Percentiles rank a stretch among this genome's conserved stretches.
phyloP scores from a whole-genome alignment of 1,140 invertebrate genomes.

The Nixonia krombeini region DNA sequence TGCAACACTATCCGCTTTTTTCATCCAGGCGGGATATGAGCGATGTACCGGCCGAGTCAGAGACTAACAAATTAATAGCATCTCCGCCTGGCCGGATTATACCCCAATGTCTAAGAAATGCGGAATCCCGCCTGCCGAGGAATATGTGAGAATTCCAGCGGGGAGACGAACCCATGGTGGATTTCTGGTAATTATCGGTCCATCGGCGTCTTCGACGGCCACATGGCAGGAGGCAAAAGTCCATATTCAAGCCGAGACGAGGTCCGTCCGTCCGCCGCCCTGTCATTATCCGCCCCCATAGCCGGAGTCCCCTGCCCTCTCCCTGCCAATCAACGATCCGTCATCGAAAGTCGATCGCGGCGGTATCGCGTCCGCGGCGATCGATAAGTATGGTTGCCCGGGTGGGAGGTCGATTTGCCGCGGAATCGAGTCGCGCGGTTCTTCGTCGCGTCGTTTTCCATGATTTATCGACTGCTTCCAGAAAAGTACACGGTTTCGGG shows the following conservation, averaged over 20 bases:
- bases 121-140: too few species aligned
- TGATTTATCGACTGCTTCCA: too few species aligned
- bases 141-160: constrained; percentile 5
- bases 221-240: constrained; percentile 63
- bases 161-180: constrained; percentile 15
- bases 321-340: constrained; percentile 69
- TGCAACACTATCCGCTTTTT: too few species aligned
- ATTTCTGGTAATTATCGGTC: constrained; percentile 66
- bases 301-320: constrained; percentile 53
- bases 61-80: too few species aligned
- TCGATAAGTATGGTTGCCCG: constrained; percentile 66
- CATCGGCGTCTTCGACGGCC: constrained; percentile 66
- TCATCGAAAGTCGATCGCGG: constrained; percentile 58
- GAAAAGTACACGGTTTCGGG: too few species aligned
- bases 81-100: too few species aligned
- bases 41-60: too few species aligned
- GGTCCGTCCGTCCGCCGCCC: constrained; percentile 60
- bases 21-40: too few species aligned
- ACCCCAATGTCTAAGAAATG: too few species aligned
- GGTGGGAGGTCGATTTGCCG: constrained; percentile 50
- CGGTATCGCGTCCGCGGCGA: constrained; percentile 52
- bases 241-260: constrained; percentile 29
- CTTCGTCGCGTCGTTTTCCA: constrained; percentile 54
- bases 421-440: constrained; percentile 48
- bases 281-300: constrained; percentile 71